Percentiles rank a stretch among this genome's conserved stretches.
phyloP scores from a whole-genome alignment of 2,113 vertebrate genomes.

The Oryzias curvinotus region DNA sequence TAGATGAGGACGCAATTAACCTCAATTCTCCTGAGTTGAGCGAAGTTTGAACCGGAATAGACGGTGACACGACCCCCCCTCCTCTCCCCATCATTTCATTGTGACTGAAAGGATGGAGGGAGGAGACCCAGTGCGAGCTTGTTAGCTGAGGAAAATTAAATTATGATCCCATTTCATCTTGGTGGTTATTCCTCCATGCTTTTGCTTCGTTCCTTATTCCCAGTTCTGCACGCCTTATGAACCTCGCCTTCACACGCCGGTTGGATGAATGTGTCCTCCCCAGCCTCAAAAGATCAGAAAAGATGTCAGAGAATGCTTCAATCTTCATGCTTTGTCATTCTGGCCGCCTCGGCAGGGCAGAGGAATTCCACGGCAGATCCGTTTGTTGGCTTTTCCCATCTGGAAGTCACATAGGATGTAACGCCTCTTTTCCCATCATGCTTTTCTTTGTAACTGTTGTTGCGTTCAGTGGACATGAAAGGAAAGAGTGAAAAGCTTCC shows the following conservation, averaged over 20 bases:
- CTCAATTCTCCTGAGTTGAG: constrained; percentile 19
- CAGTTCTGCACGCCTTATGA: constrained; percentile 2
- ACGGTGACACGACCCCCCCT: background rate
- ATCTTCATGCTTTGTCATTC: background rate
- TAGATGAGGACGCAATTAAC: constrained; percentile 47
- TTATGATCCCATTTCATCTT: constrained; percentile 49
- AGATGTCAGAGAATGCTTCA: background rate
- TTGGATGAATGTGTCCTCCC: background rate
- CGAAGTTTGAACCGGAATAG: constrained; percentile 7
- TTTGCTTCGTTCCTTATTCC: constrained; percentile 20
- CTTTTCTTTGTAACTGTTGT: background rate
- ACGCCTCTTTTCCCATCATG: background rate
- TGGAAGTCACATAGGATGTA: constrained; percentile 4
- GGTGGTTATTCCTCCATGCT: constrained; percentile 14
- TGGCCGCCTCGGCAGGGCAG: background rate
- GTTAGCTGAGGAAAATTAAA: constrained; percentile 50
- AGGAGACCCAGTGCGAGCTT: constrained; percentile 38
- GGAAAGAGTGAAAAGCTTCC: background rate
- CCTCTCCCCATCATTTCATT: background rate
- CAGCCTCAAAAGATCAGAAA: background rate
- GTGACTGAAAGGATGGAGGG: constrained; percentile 24
- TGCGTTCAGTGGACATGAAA: background rate
- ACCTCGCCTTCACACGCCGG: background rate
- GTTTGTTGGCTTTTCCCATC: background rate
- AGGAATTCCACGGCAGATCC: background rate